Conservation (phyloP, 2,797 vertebrate genomes). For the Perodicticus potto region DNA sequence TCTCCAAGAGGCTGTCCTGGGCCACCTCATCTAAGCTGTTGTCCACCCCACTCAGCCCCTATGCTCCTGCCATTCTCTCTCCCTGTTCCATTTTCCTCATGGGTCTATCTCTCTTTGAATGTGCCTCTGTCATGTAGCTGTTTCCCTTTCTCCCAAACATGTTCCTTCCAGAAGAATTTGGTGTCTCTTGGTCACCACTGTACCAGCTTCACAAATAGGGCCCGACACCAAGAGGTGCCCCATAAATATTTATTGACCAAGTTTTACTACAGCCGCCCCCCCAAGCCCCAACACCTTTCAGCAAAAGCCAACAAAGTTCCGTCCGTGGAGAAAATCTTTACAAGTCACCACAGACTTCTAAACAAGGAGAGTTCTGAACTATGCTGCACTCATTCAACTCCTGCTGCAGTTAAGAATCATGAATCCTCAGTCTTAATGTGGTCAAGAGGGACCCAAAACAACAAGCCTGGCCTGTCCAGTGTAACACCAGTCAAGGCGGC, state of each 20-base stretch:
- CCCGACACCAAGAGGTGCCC: neutral
- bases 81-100: neutral
- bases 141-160: neutral
- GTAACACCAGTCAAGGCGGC: neutral
- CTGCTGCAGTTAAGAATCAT: neutral
- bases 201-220: neutral
- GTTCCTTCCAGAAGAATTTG: neutral
- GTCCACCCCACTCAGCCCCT: neutral
- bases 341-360: conserved; percentile 27
- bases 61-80: neutral
- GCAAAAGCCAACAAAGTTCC: conserved; percentile 4
- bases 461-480: neutral
- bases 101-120: neutral
- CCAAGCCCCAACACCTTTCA: neutral
- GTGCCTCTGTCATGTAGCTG: neutral
- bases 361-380: neutral
- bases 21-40: neutral
- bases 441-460: neutral
- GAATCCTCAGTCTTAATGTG: neutral
- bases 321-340: neutral
- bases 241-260: neutral
- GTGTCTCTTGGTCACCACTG: neutral
- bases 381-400: neutral
- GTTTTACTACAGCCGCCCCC: neutral
- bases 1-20: neutral